Conservation (phyloP, 2,888 invertebrate genomes). For the Cheilosia impressa region DNA sequence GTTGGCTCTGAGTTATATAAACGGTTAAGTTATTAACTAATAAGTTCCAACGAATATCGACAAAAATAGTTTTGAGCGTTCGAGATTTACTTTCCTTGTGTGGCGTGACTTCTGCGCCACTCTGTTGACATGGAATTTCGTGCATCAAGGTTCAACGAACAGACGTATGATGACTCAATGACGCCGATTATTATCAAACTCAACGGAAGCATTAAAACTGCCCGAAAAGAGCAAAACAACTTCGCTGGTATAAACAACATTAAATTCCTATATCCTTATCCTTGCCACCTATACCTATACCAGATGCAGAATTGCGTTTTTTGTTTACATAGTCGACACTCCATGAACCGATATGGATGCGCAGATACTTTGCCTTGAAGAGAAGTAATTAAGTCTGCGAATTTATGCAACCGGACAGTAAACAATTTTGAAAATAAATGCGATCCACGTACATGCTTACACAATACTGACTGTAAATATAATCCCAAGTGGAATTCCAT, state of each 20-base stretch:
- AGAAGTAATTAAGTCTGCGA: conserved; percentile 68
- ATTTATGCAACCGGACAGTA: conserved; percentile 75
- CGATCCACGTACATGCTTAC: conserved; percentile 48
- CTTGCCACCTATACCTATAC: conserved; percentile 39
- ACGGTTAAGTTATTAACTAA: no score
- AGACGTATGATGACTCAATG: conserved; percentile 15
- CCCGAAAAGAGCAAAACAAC: conserved; percentile 35
- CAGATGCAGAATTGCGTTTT: conserved; percentile 56
- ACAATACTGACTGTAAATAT: conserved; percentile 48
- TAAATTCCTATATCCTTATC: conserved; percentile 62
- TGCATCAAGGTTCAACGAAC: conserved; percentile 39
- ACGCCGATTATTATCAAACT: conserved; percentile 40
- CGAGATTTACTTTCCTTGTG: no score
- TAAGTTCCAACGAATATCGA: no score
- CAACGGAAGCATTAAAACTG: conserved; percentile 57
- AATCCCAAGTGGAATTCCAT: conserved; percentile 59
- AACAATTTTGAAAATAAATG: conserved; percentile 65
- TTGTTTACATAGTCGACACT: conserved; percentile 56
- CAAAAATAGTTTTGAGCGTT: no score
- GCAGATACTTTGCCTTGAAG: conserved; percentile 43
- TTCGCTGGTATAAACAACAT: conserved; percentile 59
- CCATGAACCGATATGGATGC: conserved; percentile 30
- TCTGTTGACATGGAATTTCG: no score
- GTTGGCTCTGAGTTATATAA: no score
- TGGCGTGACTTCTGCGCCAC: no score